A percentile compares a stretch with the other conserved stretches of the same genome.
Conservation (phyloP, 2,888 invertebrate species). For the Brachylomia viminalis region DNA sequence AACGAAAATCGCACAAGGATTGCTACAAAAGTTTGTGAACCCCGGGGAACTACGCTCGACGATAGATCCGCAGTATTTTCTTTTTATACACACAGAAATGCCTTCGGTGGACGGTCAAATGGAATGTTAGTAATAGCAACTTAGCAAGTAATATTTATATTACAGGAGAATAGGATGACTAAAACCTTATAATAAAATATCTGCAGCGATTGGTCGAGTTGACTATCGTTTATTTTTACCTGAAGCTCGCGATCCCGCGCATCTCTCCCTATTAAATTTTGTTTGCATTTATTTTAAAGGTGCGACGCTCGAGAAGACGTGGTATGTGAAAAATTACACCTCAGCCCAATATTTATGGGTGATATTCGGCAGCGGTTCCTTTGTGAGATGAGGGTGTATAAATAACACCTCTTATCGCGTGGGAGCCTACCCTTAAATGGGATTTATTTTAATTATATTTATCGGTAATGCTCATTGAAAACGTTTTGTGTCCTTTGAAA, state of each 20-base stretch:
- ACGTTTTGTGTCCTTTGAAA: slow-evolving; percentile 62
- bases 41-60: slow-evolving; percentile 49
- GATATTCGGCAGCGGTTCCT: slow-evolving; percentile 91
- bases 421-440: slow-evolving; percentile 90
- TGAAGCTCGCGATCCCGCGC: slow-evolving; percentile 89
- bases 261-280: slow-evolving; percentile 91
- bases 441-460: slow-evolving; percentile 90
- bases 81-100: slow-evolving; percentile 51
- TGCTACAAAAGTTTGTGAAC: slow-evolving; percentile 56
- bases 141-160: slow-evolving; percentile 70
- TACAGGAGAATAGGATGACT: slow-evolving; percentile 69
- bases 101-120: slow-evolving; percentile 31
- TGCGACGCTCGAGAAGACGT: slow-evolving; percentile 89
- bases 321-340: slow-evolving; percentile 91
- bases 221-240: slow-evolving; percentile 89
- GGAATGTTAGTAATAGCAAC: slow-evolving; percentile 62
- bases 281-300: slow-evolving; percentile 91
- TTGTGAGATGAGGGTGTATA: slow-evolving; percentile 90
- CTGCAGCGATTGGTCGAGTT: slow-evolving; percentile 85
- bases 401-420: slow-evolving; percentile 91
- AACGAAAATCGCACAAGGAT: slow-evolving; percentile 58
- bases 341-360: slow-evolving; percentile 91
- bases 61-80: slow-evolving; percentile 44
- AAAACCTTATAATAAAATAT: slow-evolving; percentile 80
- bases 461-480: slow-evolving; percentile 81